A percentile compares a stretch with the other conserved stretches of the same genome.
phyloP scores from a whole-genome alignment of 2,888 invertebrate genomes.

The Cephus spinipes region DNA sequence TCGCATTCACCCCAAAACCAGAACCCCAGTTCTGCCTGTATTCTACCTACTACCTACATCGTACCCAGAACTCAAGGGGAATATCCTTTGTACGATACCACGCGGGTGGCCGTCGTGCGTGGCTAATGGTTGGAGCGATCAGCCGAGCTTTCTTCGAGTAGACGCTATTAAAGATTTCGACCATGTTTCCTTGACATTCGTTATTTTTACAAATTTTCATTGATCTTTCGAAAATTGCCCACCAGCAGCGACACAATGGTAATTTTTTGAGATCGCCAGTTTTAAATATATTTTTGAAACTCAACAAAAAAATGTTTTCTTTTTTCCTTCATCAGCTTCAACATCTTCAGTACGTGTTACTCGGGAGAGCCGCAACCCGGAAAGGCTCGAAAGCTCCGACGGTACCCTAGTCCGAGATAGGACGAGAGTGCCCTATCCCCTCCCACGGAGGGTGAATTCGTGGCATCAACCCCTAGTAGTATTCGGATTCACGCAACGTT shows the following conservation, averaged over 20 bases:
- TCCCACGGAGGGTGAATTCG: background rate
- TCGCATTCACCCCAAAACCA: slow-evolving; percentile 23
- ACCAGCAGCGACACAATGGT: background rate
- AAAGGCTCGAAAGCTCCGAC: background rate
- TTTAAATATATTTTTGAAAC: background rate
- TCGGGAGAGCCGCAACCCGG: background rate
- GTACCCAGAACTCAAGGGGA: slow-evolving; percentile 15
- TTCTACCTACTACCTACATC: slow-evolving; percentile 11
- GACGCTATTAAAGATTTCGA: background rate
- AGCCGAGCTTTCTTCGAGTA: background rate
- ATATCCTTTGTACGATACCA: slow-evolving; percentile 6
- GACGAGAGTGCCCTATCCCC: background rate
- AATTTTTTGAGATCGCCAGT: background rate
- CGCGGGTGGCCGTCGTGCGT: slow-evolving; percentile 10
- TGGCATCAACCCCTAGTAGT: background rate
- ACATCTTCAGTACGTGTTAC: background rate
- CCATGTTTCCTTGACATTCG: background rate
- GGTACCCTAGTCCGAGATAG: background rate
- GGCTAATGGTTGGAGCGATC: slow-evolving; percentile 11
- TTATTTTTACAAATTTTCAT: background rate
- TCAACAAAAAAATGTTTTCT: background rate
- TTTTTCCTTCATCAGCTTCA: background rate
- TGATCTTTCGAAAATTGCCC: background rate
- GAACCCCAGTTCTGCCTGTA: slow-evolving; percentile 16
- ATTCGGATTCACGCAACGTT: background rate